Conservation (phyloP, 2,888 invertebrate genomes). For the Ephialtes manifestator region DNA sequence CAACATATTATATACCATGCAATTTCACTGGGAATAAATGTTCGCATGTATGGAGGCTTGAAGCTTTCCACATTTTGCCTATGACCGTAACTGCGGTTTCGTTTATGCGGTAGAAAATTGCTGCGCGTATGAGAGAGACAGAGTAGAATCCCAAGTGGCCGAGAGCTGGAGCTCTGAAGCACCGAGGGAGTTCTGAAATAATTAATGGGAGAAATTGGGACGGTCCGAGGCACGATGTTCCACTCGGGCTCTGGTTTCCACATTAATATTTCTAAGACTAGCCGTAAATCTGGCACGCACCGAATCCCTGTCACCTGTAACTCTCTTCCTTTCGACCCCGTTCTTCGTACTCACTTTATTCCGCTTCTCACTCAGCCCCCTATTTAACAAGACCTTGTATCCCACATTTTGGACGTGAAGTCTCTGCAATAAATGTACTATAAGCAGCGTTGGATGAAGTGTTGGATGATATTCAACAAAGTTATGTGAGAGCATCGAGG, state of each 20-base stretch:
- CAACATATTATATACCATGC: conserved; percentile 12
- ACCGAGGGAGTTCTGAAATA: conserved; percentile 31
- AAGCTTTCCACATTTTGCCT: conserved; percentile 13
- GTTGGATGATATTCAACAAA: not conserved
- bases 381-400: not conserved
- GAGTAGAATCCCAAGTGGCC: not conserved
- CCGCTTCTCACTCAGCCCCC: not conserved
- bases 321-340: not conserved
- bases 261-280: conserved; percentile 3
- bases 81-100: not conserved
- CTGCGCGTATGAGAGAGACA: not conserved
- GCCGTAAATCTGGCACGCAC: conserved; percentile 9
- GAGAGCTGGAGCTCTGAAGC: not conserved
- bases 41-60: not conserved
- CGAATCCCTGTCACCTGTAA: not conserved
- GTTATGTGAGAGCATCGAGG: not conserved
- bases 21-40: conserved; percentile 20
- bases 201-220: conserved; percentile 49
- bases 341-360: not conserved
- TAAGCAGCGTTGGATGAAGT: not conserved
- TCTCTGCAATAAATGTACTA: no score
- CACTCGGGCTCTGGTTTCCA: conserved; percentile 6
- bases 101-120: not conserved
- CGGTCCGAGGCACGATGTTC: conserved; percentile 2
- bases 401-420: not conserved